Evolutionary conservation across 2,113 vertebrate species (phyloP).

Genomic region (Chitala chitala): DNA sequence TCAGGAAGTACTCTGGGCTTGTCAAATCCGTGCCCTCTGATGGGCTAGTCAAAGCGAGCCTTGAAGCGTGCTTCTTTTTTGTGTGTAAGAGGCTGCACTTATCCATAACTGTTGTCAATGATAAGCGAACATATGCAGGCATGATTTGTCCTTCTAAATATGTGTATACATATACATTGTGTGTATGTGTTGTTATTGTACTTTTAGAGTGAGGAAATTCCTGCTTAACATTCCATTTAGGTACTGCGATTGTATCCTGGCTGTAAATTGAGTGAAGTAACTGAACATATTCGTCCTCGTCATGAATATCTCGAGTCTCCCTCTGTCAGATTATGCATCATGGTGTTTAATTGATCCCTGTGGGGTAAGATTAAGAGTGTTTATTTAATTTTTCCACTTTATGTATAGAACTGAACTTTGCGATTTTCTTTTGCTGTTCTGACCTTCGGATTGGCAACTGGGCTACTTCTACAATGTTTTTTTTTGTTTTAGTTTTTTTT

Average conservation of each 20-base stretch:
- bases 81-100: neutral
- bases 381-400: constrained; percentile 41
- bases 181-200: neutral
- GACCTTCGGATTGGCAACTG: constrained; percentile 33
- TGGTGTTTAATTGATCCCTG: constrained; percentile 66
- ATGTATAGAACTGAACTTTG: constrained; percentile 44
- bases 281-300: constrained; percentile 23
- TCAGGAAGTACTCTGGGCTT: constrained; percentile 11
- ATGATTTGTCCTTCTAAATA: neutral
- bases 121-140: too few relatives aligned
- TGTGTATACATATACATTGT: neutral
- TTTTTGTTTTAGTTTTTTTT: neutral
- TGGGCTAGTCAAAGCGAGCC: neutral
- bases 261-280: constrained; percentile 20
- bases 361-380: constrained; percentile 50
- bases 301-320: constrained; percentile 43
- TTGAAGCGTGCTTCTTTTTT: neutral
- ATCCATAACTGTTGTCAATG: too few relatives aligned
- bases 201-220: neutral
- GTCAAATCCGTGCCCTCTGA: neutral
- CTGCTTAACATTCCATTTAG: constrained; percentile 36
- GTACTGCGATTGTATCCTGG: constrained; percentile 30
- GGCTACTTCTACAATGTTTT: constrained; percentile 45
- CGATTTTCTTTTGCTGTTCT: constrained; percentile 43
- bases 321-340: constrained; percentile 54